phyloP scores from a whole-genome alignment of 2,113 vertebrate species.

The Pedionomus torquatus region DNA sequence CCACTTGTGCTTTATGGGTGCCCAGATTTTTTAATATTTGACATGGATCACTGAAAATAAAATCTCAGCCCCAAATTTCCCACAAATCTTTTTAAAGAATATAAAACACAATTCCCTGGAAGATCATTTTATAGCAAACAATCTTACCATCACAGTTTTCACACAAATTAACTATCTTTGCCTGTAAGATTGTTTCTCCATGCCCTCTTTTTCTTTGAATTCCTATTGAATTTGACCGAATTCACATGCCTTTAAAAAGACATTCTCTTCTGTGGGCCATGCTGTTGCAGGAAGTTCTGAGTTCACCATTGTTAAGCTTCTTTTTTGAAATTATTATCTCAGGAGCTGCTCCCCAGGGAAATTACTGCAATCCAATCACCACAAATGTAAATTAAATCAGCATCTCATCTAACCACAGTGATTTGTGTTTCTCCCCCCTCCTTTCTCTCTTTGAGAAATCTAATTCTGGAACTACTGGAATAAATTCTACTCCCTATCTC shows the following conservation, averaged over 20 bases:
- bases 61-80: not conserved
- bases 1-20: not conserved
- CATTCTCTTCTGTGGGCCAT: conserved; percentile 11
- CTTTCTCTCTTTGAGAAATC: conserved; percentile 38
- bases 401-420: conserved; percentile 5
- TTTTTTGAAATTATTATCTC: conserved; percentile 51
- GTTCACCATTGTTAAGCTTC: not conserved
- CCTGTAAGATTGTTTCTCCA: not conserved
- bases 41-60: not conserved
- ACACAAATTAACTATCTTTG: not conserved
- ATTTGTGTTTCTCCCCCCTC: conserved; percentile 25
- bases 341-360: conserved; percentile 36
- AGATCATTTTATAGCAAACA: not conserved
- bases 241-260: not conserved
- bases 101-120: not conserved
- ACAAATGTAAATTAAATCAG: conserved; percentile 63
- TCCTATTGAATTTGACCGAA: not conserved
- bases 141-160: not conserved
- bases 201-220: not conserved
- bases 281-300: conserved; percentile 30
- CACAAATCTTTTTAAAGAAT: not conserved
- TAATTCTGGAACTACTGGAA: conserved; percentile 47
- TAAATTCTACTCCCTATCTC: not conserved
- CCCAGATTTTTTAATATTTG: not conserved
- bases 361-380: conserved; percentile 56